Base-by-base conservation (phyloP, 2,888 invertebrate species). In the Agonopterix heracliana region DNA sequence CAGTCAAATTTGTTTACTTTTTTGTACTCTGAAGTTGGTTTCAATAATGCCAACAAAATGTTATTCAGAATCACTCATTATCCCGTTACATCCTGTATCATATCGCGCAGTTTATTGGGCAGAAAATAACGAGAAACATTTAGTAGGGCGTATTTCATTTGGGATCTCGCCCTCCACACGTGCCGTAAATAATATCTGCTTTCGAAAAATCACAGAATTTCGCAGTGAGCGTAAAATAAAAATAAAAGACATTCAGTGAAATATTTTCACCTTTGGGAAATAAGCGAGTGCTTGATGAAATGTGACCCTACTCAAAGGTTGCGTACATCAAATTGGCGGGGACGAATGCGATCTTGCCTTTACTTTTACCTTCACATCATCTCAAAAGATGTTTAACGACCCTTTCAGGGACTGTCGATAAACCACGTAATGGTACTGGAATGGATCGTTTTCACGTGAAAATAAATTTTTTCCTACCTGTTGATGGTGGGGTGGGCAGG, bases 251-350 rank as follows among this genome's bases (percentile, higher is more conserved):
- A 56, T 52, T 50, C 54, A 49, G 52, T 53, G 34, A 47, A 50
- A 42, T 44, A 47, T 50, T 58, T 62, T 57, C 56, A 60, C 69
- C 61, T 56, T 48, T 48, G 60, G 60, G 62, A 63, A 66, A 67
- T 66, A 64, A 60, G 54, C 52, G 57, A 57, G 55, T 51, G 52
- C 54, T 59, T 61, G 63, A 63, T 59, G 68, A 67, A 68, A 71
- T 69, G 68, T 61, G 63, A 69, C 63, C 68, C 60, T 65, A 59
- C 63, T 68, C 68, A 61, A 61, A 59, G 64, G 54, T 53, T 9
- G 54, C 57, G 59, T 62, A 63, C 59, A 63, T 68, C 60, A 68
- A 66, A 66, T 63, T 64, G 60, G 56, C 56, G 56, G 52, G 48
- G 53, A 55, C 54, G 50, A n/a, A 38, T 38, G 10, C 53, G 49